Evolutionary conservation across 2,113 vertebrate genomes (phyloP), one percentile per base, ranked within the genome.

Genomic region (Thunnus thynnus): DNA sequence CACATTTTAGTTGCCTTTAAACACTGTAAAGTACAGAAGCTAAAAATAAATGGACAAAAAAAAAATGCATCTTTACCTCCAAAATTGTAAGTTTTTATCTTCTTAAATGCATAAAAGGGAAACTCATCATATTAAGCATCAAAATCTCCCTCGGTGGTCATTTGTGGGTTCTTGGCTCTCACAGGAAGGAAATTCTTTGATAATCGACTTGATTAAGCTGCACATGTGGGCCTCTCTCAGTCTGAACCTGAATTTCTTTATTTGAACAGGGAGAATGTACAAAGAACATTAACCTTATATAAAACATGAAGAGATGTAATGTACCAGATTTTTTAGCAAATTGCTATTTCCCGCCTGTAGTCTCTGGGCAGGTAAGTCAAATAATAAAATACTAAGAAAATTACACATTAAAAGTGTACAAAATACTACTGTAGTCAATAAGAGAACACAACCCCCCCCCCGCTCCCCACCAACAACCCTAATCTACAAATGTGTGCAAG

Each of bases 161-260:
- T 76, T 70, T 64, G 22, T 60, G 65, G 13, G 17, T 56, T 58
- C 41, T 88, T 80, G 68, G 46, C 55, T 82, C 74, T 4, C 69
- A 47, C 30, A 76, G 30, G 51, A 69, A 84, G 80, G 80, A 52
- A 74, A 80, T 48, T 86, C 62, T 82, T 82, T 78, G 76, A 72
- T 86, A 78, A 85, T 90, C 66, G 2, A 78, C 56, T n/a, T 72
- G 82, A 87, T 88, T 70, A 80, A 76, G 73, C 50, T 56, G 73
- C 89, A 89, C 86, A 90, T 88, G 80, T 86, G 76, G 76, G 61
- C 72, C 55, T 2, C 80, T 51, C 65, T 87, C 68, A 14, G 69
- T 70, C 41, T 41, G 36, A 41, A 41, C 7, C 9, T 41, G 6
- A 41, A 8, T 41, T 41, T 41, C 36, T 41, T 41, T 41, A 41